Evolutionary conservation across 2,113 vertebrate species (phyloP).

Genomic region (Rhegmatorhina hoffmannsi): DNA sequence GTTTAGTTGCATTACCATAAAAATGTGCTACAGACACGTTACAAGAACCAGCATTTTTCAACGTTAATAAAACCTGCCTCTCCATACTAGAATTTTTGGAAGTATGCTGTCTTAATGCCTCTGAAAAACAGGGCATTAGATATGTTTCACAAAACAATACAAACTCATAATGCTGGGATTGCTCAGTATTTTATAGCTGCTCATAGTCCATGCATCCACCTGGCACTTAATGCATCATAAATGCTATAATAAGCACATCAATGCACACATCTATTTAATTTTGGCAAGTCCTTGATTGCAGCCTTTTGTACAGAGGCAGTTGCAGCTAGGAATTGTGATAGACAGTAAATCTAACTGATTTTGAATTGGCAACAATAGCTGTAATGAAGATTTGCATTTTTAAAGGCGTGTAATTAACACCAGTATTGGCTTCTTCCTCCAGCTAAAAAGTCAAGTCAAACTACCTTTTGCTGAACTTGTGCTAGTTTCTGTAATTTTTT

Average conservation of each 20-base stretch:
- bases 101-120: conserved; percentile 3
- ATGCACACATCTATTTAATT: conserved; percentile 44
- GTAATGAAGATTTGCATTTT: conserved; percentile 51
- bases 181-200: conserved; percentile 51
- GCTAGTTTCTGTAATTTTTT: background rate
- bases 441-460: conserved; percentile 16
- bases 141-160: conserved; percentile 30
- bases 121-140: conserved; percentile 5
- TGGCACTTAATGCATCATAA: conserved; percentile 53
- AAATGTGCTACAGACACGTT: background rate
- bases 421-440: conserved; percentile 31
- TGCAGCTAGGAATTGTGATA: conserved; percentile 50
- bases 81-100: conserved; percentile 4
- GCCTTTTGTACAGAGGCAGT: conserved; percentile 23
- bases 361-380: conserved; percentile 47
- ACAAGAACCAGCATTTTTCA: background rate
- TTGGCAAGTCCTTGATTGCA: conserved; percentile 59
- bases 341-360: conserved; percentile 44
- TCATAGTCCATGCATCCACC: conserved; percentile 33
- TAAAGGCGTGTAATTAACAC: conserved; percentile 45
- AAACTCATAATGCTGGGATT: conserved; percentile 16
- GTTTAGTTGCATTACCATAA: background rate
- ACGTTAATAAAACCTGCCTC: background rate
- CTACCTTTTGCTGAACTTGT: background rate
- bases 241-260: conserved; percentile 31